Evolutionary conservation across 2,888 invertebrate species (phyloP), one percentile per base, ranked within the genome.

Genomic region (Biston stratarius): DNA sequence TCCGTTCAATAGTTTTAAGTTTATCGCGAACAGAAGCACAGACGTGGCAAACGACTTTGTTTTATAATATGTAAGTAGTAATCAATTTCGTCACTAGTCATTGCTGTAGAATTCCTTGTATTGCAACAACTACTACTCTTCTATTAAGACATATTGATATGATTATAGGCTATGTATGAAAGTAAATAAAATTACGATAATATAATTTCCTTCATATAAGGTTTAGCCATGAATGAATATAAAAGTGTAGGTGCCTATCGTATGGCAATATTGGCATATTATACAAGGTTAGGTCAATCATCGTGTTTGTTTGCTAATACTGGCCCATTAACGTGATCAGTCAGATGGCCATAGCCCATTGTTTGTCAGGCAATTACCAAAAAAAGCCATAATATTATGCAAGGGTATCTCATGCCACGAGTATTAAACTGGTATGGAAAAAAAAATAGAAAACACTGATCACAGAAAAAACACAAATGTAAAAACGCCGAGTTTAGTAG

Each of bases 261-360:
- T 42, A 42, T 55, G 55, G 12, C 55, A 55, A 55, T 55, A 55
- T 55, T 14, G 8, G 12, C 2, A 24, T 55, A 11, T 42, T 5
- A 40, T 49, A 52, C 61, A 61, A 52, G 51, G 61, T 14, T 52
- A 34, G 52, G 61, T 11, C 45, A 45, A 47, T 55, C 36, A 47
- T 61, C 40, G n/a, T 57, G n/a, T 57, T 45, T 45, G 45, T 53
- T 47, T 47, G 61, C 11, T 61, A 61, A 61, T 61, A 38, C n/a
- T 38, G 53, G 36, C 24, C 40, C 47, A 61, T 61, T 55, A 61
- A 24, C 47, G 53, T 61, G 61, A 15, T 47, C 61, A 55, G 53
- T 47, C 61, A 45, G 45, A 47, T 10, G 53, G 42, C 7, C 45
- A 36, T 5, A 15, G 34, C 8, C 38, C 7, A 42, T 60, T 57